Base-by-base conservation (phyloP, 2,888 invertebrate genomes). In the Chrysotoxum bicinctum region DNA sequence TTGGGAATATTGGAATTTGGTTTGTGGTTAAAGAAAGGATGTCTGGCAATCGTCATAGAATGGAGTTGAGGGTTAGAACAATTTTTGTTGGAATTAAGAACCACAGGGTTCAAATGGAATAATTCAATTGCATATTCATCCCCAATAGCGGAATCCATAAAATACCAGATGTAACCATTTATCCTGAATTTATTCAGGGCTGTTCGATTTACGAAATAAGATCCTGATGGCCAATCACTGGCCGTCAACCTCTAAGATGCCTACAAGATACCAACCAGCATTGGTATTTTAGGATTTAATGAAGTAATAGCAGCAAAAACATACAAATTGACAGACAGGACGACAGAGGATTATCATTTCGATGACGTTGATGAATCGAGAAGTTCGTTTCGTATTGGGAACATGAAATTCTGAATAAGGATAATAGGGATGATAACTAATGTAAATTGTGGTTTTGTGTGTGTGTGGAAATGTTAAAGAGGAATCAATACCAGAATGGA, bases 401-500 rank as follows among this genome's bases (percentile, higher is more conserved):
- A 58, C 5, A 35, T 12, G 9, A 19, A 37, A 58, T 37, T 37
- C 3, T 8, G 7, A n/a, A 6, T 12, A 6, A 23, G 23, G 35
- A 16, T 2, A 8, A 16, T n/a, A 35, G 14, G 12, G 3, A 23
- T 35, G 37, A 23, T 37, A 58, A 23, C 23, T 58, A 2, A 37
- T 37, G 3, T 14, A 58, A 58, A 58, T 37, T 58, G 21, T 14
- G 8, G 19, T 37, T 35, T 37, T 3, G 35, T 16, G 30, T 52
- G 52, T 52, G 4, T 14, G 26, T 6, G 30, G 16, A 54, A 54
- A 48, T 48, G 48, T 48, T 48, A 10, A 26, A 50, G 8, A n/a
- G 3, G 58, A 40, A 60, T 60, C 40, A 60, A 60, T 60, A 37
- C 40, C 23, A 10, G 23, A 60, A 32, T 64, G 3, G 32, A 48